Evolutionary conservation across 2,888 invertebrate species (phyloP).

Genomic region (Anthophora plumipes): DNA sequence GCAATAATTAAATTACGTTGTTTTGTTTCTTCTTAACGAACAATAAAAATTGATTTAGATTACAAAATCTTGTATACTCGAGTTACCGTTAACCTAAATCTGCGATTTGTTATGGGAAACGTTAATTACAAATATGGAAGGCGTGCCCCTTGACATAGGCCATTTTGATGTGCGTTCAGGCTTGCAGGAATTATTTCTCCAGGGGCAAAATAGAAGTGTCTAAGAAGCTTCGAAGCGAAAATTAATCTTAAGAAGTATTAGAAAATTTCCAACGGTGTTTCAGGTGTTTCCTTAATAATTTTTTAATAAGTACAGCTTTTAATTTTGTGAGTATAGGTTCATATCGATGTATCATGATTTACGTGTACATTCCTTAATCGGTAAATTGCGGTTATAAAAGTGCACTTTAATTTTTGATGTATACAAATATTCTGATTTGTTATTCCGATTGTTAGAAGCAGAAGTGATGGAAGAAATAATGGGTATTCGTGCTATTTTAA

Average conservation of each 20-base stretch:
- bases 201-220: constrained; percentile 72
- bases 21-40: too few species aligned
- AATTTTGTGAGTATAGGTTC: not conserved
- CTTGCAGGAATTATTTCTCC: constrained; percentile 75
- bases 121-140: constrained; percentile 50
- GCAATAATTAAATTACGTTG: not conserved
- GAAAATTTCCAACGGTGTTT: not conserved
- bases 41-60: not conserved
- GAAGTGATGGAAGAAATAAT: constrained; percentile 57
- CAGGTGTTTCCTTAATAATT: not conserved
- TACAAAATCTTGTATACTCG: not conserved
- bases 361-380: not conserved
- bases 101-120: not conserved
- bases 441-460: constrained; percentile 4
- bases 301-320: not conserved
- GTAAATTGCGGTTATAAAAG: constrained; percentile 3
- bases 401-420: constrained; percentile 6
- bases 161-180: constrained; percentile 77
- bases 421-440: not conserved
- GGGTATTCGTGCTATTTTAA: constrained; percentile 38
- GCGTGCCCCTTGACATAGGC: constrained; percentile 82
- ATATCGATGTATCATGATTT: not conserved
- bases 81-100: not conserved
- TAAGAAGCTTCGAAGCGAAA: constrained; percentile 6
- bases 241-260: constrained; percentile 12